phyloP scores from a whole-genome alignment of 2,888 invertebrate species.

The Lithosia quadra region DNA sequence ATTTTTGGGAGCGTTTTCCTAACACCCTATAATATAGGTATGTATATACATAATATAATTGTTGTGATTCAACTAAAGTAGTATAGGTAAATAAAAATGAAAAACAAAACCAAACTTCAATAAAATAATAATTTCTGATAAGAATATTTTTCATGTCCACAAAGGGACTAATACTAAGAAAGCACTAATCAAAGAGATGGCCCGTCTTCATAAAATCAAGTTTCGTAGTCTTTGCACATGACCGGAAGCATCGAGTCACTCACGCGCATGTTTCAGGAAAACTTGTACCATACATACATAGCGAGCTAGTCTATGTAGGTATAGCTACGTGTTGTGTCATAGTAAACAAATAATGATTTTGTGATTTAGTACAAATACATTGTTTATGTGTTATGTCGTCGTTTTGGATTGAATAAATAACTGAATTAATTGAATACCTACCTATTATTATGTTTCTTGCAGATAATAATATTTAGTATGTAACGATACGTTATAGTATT shows the following conservation, averaged over 20 bases:
- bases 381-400: neutral
- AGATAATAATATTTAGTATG: neutral
- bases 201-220: constrained; percentile 24
- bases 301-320: constrained; percentile 20
- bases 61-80: no score
- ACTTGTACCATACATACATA: constrained; percentile 41
- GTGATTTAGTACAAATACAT: neutral
- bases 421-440: no score
- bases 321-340: constrained; percentile 23
- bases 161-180: neutral
- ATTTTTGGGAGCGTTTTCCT: no score
- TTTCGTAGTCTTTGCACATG: constrained; percentile 56
- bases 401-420: neutral
- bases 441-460: neutral
- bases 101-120: no score
- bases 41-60: no score
- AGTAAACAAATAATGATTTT: constrained; percentile 40
- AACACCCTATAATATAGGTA: no score
- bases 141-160: no score
- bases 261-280: constrained; percentile 72
- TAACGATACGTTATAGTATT: neutral
- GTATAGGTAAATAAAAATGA: no score
- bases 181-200: constrained; percentile 4
- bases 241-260: constrained; percentile 68
- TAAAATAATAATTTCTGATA: no score